Evolutionary conservation across 2,888 invertebrate species (phyloP), one percentile per base, ranked within the genome.

Genomic region (Heliconius aoede): DNA sequence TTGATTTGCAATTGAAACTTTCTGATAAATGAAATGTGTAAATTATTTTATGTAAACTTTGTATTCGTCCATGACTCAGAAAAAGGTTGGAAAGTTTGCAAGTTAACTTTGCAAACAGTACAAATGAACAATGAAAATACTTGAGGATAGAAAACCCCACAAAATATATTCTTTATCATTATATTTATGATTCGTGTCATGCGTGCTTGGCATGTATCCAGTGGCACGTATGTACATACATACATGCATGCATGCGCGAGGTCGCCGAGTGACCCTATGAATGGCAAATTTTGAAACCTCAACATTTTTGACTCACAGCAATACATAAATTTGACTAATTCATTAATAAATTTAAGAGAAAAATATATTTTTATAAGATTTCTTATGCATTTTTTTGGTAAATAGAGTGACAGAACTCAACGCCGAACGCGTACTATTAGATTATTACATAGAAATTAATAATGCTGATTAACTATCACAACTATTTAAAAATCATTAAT

Each of bases 191-290:
- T 81, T 82, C 81, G 74, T 77, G 71, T 77, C 80, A 77, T 79
- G 81, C 74, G 62, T 68, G 55, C 36, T 51, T 76, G 79, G 77
- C 78, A 73, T 76, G 76, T 78, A 76, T 80, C 78, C 79, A 79
- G 36, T 28, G 60, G 80, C 78, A 74, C 74, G 76, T 74, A 68
- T 62, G 73, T 40, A 51, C 72, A 51, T 77, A 79, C 21, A n/a
- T n/a, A n/a, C n/a, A 40, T 40, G 4, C n/a, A n/a, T n/a, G 8
- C 18, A 73, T 40, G 32, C 72, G 61, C 78, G 81, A 82, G 80
- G 82, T 80, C 76, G 76, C 24, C 30, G 36, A 69, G 60, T 80
- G 82, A 81, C 80, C 82, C 81, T 81, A 80, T 72, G 60, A 72
- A 61, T 72, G 60, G 72, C 60, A 28, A 61, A 60, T 72, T 72